These are phyloP conservation scores for Ageneiosus marmoratus DNA, from an alignment of 2,113 vertebrate genomes.

Conservation along the genomic window DNA sequence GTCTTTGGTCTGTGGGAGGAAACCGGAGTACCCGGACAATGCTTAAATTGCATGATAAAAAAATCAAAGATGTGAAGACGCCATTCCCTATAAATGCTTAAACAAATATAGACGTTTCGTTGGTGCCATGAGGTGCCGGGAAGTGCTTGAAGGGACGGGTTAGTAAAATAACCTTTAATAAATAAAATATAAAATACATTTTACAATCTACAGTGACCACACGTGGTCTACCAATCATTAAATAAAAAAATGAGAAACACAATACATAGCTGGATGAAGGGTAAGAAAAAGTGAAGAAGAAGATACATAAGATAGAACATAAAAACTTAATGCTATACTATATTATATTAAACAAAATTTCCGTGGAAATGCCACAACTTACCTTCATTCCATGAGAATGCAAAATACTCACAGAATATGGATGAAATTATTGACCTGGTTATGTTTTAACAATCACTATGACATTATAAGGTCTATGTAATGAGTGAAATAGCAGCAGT, in stretches of 20 bases:
- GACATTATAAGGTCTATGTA: background rate
- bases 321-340: too few relatives aligned
- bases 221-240: background rate
- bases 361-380: background rate
- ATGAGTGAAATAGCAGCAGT: background rate
- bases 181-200: background rate
- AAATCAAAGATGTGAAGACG: background rate
- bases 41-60: background rate
- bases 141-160: background rate
- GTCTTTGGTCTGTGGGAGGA: too few relatives aligned
- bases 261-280: background rate
- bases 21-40: too few relatives aligned
- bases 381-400: too few relatives aligned
- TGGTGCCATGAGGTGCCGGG: background rate
- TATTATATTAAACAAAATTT: background rate
- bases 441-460: background rate
- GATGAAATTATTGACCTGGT: background rate
- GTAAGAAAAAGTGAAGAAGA: background rate
- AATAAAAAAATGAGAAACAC: too few relatives aligned
- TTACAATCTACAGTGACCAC: slow-evolving; percentile 37
- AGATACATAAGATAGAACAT: background rate
- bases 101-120: background rate
- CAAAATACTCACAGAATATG: background rate
- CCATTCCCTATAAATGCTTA: background rate
- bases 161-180: background rate